These are phyloP conservation scores for Gibbula magus DNA, from an alignment of 2,888 invertebrate species.

Conservation along the genomic window DNA sequence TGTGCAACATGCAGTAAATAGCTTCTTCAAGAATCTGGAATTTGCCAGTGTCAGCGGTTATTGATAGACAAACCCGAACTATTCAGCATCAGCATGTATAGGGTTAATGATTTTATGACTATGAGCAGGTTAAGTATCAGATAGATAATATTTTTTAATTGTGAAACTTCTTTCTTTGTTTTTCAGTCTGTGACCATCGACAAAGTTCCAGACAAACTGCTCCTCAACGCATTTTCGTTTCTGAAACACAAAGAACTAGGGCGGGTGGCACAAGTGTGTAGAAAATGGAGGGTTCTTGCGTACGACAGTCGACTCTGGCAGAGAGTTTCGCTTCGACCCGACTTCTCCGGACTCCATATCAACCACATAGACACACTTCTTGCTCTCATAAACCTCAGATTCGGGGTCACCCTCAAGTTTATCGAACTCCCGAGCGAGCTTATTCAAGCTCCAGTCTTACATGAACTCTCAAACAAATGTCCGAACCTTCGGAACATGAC, in stretches of 20 bases:
- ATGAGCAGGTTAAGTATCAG: too few relatives aligned
- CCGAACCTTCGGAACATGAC: constrained; percentile 81
- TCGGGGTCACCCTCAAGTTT: constrained; percentile 69
- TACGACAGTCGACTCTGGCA: constrained; percentile 97
- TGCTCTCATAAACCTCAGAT: constrained; percentile 84
- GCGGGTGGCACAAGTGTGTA: constrained; percentile 91
- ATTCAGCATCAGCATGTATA: too few relatives aligned
- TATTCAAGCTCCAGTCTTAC: constrained; percentile 96
- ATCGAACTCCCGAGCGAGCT: constrained; percentile 89
- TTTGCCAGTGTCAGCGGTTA: too few relatives aligned
- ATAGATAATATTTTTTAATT: too few relatives aligned
- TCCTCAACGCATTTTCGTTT: constrained; percentile 95
- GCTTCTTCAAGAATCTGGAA: too few relatives aligned
- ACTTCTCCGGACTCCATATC: constrained; percentile 95
- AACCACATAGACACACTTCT: constrained; percentile 88
- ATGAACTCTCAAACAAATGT: constrained; percentile 92
- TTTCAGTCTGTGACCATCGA: constrained; percentile 65
- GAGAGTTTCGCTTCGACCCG: constrained; percentile 95
- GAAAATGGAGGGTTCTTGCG: constrained; percentile 95
- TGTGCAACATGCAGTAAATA: too few relatives aligned
- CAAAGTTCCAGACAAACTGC: constrained; percentile 96
- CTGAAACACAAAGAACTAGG: constrained; percentile 94
- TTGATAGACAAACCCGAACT: too few relatives aligned
- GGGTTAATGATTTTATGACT: too few relatives aligned
- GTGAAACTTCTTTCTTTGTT: background rate